Evolutionary conservation across 2,797 vertebrate species (phyloP), one percentile per base, ranked within the genome.

Genomic region (Cephalopachus bancanus): DNA sequence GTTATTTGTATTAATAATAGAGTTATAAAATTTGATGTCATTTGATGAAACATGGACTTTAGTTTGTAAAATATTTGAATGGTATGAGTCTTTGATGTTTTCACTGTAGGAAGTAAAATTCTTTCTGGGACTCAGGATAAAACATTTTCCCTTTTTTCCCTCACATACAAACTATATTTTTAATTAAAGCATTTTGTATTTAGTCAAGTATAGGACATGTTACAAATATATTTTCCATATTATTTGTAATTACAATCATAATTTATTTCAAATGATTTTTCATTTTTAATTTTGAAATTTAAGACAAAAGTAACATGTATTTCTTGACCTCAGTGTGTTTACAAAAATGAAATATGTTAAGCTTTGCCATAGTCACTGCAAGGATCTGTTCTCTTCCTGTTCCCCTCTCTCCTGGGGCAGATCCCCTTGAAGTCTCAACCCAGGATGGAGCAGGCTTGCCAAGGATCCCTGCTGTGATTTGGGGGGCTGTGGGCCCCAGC

Each of bases 151-250:
- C 60, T 93, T 92, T 91, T 87, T 89, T 87, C 30, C 67, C 53
- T 67, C 44, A 30, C 16, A 93, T 28, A 71, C 11, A 62, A 55
- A 55, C 44, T 80, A 4, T 60, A 10, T 94, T 85, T 57, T 95
- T 93, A 93, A 80, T 65, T 76, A 95, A 95, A 95, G 10, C 60
- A 91, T 91, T 81, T 95, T 59, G 2, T 91, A 62, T 88, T 85
- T 96, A 80, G 51, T 80, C 20, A 86, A 69, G 16, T 87, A 81
- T 60, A 84, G 49, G 30, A n/a, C 49, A 59, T 62, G 37, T 75
- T 94, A 59, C 10, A 96, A 74, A 71, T 93, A 26, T 81, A 20
- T 69, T 74, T 95, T 93, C 72, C 81, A 0, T 90, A 33, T 93
- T 79, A 53, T 76, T 20, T 78, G 10, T 83, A 83, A 72, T 76